Evolutionary conservation across 2,888 invertebrate species (phyloP).

Genomic region (Biston betularia): DNA sequence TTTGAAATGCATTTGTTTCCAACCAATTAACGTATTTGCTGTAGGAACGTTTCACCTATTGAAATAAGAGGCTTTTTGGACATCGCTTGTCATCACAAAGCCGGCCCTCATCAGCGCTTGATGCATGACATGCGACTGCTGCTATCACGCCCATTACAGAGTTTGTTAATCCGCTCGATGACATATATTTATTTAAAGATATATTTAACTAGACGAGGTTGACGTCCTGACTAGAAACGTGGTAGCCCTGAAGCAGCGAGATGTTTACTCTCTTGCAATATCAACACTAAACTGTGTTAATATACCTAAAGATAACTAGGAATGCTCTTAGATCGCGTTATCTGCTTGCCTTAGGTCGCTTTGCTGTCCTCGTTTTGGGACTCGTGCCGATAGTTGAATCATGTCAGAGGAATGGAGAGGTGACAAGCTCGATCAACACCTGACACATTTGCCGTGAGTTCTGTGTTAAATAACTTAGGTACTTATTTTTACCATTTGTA

Average conservation of each 20-base stretch:
- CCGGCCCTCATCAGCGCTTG: conserved; percentile 56
- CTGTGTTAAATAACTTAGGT: conserved; percentile 13
- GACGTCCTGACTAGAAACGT: conserved; percentile 47
- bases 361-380: conserved; percentile 71
- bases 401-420: conserved; percentile 40
- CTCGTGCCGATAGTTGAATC: conserved; percentile 56
- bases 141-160: conserved; percentile 54
- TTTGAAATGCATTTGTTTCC: conserved; percentile 39
- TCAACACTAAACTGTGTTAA: conserved; percentile 59
- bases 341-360: conserved; percentile 75
- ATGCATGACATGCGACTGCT: conserved; percentile 54
- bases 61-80: conserved; percentile 43
- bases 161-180: conserved; percentile 59
- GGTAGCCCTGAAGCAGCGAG: conserved; percentile 47
- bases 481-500: no score
- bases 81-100: conserved; percentile 50
- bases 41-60: conserved; percentile 37
- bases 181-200: conserved; percentile 57
- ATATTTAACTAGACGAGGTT: conserved; percentile 49
- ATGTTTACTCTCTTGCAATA: conserved; percentile 57
- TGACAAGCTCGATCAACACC: conserved; percentile 20
- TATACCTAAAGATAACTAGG: conserved; percentile 62
- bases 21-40: conserved; percentile 47
- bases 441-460: conserved; percentile 14
- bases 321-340: conserved; percentile 72